Evolutionary conservation across 2,797 vertebrate genomes (phyloP).

Genomic region (Pseudochirops corinnae): DNA sequence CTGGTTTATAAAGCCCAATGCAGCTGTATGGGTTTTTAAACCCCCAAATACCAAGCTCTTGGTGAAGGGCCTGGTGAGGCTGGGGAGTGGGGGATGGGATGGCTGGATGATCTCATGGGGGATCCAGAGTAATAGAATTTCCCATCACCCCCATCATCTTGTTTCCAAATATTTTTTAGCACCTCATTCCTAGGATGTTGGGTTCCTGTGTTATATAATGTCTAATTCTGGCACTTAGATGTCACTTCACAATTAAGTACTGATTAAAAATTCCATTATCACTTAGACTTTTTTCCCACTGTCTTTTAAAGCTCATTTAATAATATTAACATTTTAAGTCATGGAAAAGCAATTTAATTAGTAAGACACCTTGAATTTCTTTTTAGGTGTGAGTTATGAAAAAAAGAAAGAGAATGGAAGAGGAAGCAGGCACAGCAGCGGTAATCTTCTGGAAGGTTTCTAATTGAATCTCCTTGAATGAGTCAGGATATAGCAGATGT

Average conservation of each 20-base stretch:
- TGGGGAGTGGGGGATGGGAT: background rate
- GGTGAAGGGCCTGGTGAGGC: too few species aligned
- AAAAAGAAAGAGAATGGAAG: background rate
- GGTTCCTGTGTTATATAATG: slow-evolving; percentile 23
- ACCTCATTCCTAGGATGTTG: background rate
- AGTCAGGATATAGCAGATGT: background rate
- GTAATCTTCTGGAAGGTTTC: background rate
- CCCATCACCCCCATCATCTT: background rate
- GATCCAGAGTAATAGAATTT: background rate
- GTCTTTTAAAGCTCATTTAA: slow-evolving; percentile 70
- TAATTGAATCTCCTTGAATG: background rate
- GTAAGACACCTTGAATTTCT: slow-evolving; percentile 45
- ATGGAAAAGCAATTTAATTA: slow-evolving; percentile 73
- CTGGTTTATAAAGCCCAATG: too few species aligned
- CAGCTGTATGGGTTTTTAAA: background rate
- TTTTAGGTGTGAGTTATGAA: slow-evolving; percentile 41
- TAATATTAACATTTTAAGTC: slow-evolving; percentile 69
- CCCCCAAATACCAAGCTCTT: background rate
- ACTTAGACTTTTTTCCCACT: slow-evolving; percentile 64
- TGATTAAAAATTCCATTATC: slow-evolving; percentile 66
- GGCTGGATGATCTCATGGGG: background rate
- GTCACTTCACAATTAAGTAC: slow-evolving; percentile 72
- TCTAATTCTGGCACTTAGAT: slow-evolving; percentile 48
- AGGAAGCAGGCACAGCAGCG: background rate
- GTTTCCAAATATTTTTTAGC: slow-evolving; percentile 20